These are phyloP conservation scores for Gallinago nigripennis DNA, from an alignment of 2,797 vertebrate species.

Conservation along the genomic window DNA sequence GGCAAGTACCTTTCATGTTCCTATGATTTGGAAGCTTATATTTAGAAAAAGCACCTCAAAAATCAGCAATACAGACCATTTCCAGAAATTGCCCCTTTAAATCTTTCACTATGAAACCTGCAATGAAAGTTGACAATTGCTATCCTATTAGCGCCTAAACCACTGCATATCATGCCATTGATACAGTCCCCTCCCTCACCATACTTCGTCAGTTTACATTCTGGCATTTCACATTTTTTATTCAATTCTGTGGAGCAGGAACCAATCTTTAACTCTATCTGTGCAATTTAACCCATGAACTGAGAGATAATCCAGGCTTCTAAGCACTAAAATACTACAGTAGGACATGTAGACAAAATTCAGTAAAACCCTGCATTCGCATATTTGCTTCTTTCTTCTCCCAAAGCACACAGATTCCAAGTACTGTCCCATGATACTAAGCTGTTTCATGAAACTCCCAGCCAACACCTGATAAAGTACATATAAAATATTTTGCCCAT, in stretches of 20 bases:
- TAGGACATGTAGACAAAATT: neutral
- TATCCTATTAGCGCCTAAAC: neutral
- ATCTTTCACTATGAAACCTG: neutral
- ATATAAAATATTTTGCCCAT: neutral
- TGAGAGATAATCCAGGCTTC: neutral
- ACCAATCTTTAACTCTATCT: neutral
- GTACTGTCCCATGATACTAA: neutral
- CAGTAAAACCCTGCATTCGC: neutral
- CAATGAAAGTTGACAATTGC: neutral
- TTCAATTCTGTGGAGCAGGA: neutral
- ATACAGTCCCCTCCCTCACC: neutral
- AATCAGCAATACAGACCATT: neutral
- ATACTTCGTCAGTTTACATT: neutral
- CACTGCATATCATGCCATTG: neutral
- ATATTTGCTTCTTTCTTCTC: neutral
- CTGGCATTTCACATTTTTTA: neutral
- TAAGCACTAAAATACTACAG: neutral
- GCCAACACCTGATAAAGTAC: neutral
- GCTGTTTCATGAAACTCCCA: neutral
- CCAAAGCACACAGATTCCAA: neutral
- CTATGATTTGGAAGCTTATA: neutral
- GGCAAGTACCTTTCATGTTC: neutral
- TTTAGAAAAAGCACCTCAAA: neutral
- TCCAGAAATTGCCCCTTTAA: neutral
- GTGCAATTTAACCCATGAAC: neutral